phyloP scores from a whole-genome alignment of 1,140 invertebrate genomes.

The Proales similis region DNA sequence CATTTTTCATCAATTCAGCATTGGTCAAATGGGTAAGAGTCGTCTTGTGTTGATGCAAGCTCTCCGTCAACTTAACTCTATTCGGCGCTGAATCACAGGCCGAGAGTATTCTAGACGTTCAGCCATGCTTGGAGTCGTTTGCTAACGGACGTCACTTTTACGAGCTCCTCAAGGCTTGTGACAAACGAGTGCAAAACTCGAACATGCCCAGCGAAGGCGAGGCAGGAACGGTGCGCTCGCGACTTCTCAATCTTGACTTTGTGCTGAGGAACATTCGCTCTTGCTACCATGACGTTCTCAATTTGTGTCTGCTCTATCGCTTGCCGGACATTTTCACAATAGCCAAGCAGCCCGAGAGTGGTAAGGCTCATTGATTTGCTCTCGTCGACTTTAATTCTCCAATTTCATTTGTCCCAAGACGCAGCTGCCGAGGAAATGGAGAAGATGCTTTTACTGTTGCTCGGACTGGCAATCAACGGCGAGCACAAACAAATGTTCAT shows the following conservation, averaged over 20 bases:
- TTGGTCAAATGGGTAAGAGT: no score
- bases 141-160: slow-evolving; percentile 22
- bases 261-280: slow-evolving; percentile 33
- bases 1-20: no score
- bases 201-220: slow-evolving; percentile 13
- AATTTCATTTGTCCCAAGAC: not conserved
- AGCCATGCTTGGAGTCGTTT: slow-evolving; percentile 7
- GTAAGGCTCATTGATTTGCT: not conserved
- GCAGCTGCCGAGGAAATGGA: slow-evolving; percentile 29
- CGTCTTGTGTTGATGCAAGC: no score
- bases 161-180: slow-evolving; percentile 3
- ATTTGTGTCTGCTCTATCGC: not conserved
- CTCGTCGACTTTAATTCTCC: no score
- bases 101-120: no score
- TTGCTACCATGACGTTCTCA: slow-evolving; percentile 25
- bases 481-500: slow-evolving; percentile 33
- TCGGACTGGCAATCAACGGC: slow-evolving; percentile 28
- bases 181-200: slow-evolving; percentile 19
- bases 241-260: slow-evolving; percentile 35
- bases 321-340: slow-evolving; percentile 31
- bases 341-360: slow-evolving; percentile 18
- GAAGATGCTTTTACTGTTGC: not conserved
- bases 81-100: no score
- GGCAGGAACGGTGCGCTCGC: not conserved
- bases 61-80: no score